phyloP scores from a whole-genome alignment of 2,797 vertebrate species.

The Miichthys miiuy region DNA sequence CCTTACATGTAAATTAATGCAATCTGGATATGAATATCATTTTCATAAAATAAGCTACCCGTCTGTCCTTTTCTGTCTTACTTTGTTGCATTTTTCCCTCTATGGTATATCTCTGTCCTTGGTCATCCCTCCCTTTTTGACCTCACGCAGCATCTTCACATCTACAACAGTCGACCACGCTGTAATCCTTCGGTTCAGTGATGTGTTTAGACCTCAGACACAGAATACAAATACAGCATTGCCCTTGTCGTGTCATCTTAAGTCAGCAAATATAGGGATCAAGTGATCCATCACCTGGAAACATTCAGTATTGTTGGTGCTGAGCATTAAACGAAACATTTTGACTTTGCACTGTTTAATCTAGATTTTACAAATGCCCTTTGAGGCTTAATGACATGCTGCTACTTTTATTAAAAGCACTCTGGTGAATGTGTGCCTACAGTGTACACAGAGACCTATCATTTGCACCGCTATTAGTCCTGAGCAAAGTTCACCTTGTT shows the following conservation, averaged over 20 bases:
- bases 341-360: slow-evolving; percentile 22
- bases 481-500: neutral
- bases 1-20: neutral
- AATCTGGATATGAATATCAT: neutral
- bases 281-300: slow-evolving; percentile 42
- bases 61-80: no score
- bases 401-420: neutral
- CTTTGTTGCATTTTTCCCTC: neutral
- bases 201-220: slow-evolving; percentile 27
- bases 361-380: slow-evolving; percentile 23
- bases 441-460: neutral
- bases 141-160: neutral
- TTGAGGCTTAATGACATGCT: neutral
- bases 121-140: neutral
- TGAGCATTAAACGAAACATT: slow-evolving; percentile 23
- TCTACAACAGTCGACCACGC: slow-evolving; percentile 18
- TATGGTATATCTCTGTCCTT: neutral
- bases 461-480: neutral
- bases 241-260: slow-evolving; percentile 52
- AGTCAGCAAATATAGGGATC: slow-evolving; percentile 48
- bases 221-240: slow-evolving; percentile 36
- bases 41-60: no score
- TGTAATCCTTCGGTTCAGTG: slow-evolving; percentile 31
- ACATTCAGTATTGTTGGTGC: neutral
- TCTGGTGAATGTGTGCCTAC: neutral